Evolutionary conservation across 2,888 invertebrate genomes (phyloP), one percentile per base, ranked within the genome.

Genomic region (Dryomyza anilis): DNA sequence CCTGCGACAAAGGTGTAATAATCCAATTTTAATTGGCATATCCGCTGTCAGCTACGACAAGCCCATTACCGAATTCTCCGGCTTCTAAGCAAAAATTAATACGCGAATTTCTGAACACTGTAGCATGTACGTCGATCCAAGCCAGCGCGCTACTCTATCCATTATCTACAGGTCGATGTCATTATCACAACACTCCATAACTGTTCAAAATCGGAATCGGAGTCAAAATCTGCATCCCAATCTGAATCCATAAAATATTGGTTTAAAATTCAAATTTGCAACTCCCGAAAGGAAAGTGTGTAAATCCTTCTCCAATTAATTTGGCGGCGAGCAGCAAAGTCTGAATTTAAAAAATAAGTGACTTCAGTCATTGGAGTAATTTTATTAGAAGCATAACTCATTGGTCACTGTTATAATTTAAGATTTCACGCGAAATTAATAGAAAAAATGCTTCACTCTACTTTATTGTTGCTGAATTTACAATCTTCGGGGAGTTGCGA

Each of bases 91-190:
- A 21, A 27, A 8, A 23, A 29, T 30, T 14, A 3, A 60, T 61
- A 6, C 21, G 33, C 1, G 52, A 52, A n/a, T 61, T 61, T 14
- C 21, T 8, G 8, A 60, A 60, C 5, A 60, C 50, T 48, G 60
- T 60, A 7, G 16, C n/a, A 30, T 50, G n/a, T 60, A 50, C 33
- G 60, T 21, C 5, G 65, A 60, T 19, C 66, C 63, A 23, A 58
- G 58, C 66, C 66, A 66, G n/a, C 66, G 36, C 33, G 63, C 63
- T 50, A 60, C 45, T 8, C 63, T 45, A 30, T 63, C 59, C 10
- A 45, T 3, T 29, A 67, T 61, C 21, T 25, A 50, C 12, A 67
- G 25, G 19, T 48, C 43, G 12, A n/a, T 23, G 30, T 56, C 67
- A 16, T 14, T 7, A 1, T 39, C 16, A 39, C 14, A 39, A 39